phyloP scores from a whole-genome alignment of 2,888 invertebrate species.

The Drosophila fulvimacula region DNA sequence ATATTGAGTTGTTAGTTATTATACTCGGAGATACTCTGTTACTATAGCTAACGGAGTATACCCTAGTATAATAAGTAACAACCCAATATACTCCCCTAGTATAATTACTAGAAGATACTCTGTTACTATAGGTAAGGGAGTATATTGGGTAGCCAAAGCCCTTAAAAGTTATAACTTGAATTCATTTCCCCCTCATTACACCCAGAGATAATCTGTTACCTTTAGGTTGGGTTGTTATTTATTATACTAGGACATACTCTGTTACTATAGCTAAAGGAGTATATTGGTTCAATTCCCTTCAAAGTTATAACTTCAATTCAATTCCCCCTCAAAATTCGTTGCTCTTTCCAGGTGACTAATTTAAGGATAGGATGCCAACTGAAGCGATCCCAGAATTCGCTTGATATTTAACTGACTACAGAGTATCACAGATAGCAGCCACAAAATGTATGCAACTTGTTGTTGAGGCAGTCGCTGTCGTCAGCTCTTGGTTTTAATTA shows the following conservation, averaged over 20 bases:
- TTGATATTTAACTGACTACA: neutral
- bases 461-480: conserved; percentile 15
- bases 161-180: neutral
- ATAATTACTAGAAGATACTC: too few relatives aligned
- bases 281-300: too few relatives aligned
- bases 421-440: neutral
- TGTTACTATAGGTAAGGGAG: neutral
- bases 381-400: neutral
- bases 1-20: conserved; percentile 19
- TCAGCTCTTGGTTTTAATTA: conserved; percentile 63
- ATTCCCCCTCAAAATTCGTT: too few relatives aligned
- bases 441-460: conserved; percentile 6
- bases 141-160: neutral
- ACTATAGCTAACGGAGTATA: too few relatives aligned
- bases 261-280: too few relatives aligned
- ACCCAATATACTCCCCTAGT: too few relatives aligned
- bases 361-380: neutral
- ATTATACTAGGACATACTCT: conserved; percentile 12
- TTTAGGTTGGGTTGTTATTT: conserved; percentile 19
- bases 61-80: too few relatives aligned
- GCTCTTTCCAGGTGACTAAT: too few relatives aligned
- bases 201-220: too few relatives aligned
- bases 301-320: too few relatives aligned
- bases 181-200: too few relatives aligned
- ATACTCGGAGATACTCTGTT: conserved; percentile 9